Evolutionary conservation across 2,797 vertebrate genomes (phyloP).

Genomic region (Siniperca scherzeri): DNA sequence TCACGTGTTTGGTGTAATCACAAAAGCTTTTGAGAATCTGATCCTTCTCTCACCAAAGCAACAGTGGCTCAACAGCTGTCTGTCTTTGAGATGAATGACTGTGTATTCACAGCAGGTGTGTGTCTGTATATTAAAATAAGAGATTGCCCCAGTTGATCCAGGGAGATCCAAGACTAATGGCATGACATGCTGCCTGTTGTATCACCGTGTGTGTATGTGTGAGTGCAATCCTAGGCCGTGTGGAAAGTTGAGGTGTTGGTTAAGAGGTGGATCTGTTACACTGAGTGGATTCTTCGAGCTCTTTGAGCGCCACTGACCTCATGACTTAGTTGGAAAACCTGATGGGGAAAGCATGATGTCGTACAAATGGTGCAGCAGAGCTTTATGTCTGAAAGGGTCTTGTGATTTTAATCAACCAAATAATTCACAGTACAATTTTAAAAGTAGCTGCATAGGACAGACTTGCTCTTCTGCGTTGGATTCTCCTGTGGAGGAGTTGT

Average conservation of each 20-base stretch:
- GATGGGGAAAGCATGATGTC: background rate
- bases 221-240: background rate
- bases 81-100: background rate
- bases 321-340: constrained; percentile 9
- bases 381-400: background rate
- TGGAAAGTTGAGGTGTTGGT: constrained; percentile 3
- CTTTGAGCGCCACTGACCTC: constrained; percentile 7
- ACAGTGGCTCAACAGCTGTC: constrained; percentile 4
- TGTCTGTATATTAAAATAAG: constrained; percentile 9
- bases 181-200: background rate
- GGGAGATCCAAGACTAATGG: background rate
- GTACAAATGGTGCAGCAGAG: background rate
- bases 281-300: constrained; percentile 21
- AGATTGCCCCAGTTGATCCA: background rate
- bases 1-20: background rate
- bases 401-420: background rate
- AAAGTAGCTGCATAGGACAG: too few relatives aligned
- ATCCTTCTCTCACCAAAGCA: background rate
- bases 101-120: constrained; percentile 8
- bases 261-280: constrained; percentile 24
- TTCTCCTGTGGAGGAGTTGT: background rate
- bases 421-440: background rate
- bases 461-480: background rate
- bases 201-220: background rate
- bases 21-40: background rate